Base-by-base conservation (phyloP, 2,797 vertebrate species). In the Spheniscus humboldti region DNA sequence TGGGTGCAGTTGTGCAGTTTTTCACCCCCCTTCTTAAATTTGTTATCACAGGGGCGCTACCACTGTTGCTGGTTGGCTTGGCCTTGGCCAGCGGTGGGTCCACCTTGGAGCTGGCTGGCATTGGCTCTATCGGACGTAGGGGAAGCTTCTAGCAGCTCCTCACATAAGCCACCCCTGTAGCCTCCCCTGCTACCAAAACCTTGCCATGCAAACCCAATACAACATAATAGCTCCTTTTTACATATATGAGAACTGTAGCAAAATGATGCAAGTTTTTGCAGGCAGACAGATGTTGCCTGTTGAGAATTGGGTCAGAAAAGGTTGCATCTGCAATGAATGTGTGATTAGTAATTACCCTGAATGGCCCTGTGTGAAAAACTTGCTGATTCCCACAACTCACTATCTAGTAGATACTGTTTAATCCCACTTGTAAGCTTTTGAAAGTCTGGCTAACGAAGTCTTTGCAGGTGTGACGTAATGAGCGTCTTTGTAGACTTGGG, bases 331-430 rank as follows among this genome's bases (percentile, higher is more conserved):
- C 94, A 90, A 84, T 94, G 76, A 81, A 64, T 66, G 10, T 84
- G 73, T 88, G 90, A 92, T 95, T 64, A 91, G 92, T 76, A 90
- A 94, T 94, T 94, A 92, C 82, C 82, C 90, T 88, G 91, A 91
- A 90, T 74, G 62, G 69, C 79, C 79, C 45, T 84, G 62, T 62
- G 59, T 86, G 91, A 82, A 94, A 79, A 86, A 88, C 60, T 89
- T 80, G 53, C 87, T 94, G 96, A 94, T 92, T 92, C 71, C 75
- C 3, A 0, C 76, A 84, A 57, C 76, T 81, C 13, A 1, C 30
- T 81, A 2, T 94, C 66, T 86, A 2, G 35, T 72, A 50, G 90
- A 63, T 84, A 75, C 62, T 88, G 13, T 75, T 90, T 87, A 96
- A 92, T 95, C 50, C 73, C 59, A 41, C 43, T 88, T 84, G 53